A percentile compares a stretch with the other conserved stretches of the same genome.
Evolutionary conservation across 2,113 vertebrate genomes (phyloP).

Genomic region (Brachyistius frenatus): DNA sequence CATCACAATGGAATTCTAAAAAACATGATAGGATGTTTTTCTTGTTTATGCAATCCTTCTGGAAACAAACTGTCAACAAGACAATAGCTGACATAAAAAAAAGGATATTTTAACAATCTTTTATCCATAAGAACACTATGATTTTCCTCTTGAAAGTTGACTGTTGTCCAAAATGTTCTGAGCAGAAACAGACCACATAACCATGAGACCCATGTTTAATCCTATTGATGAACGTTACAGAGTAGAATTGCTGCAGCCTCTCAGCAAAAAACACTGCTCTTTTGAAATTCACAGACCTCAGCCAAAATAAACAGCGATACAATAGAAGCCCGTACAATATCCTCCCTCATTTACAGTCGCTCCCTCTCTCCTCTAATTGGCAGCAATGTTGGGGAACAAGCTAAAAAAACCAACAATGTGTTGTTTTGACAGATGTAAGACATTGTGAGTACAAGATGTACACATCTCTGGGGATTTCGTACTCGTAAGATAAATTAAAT

Average conservation of each 20-base stretch:
- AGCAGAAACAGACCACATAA: constrained; percentile 15
- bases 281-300: constrained; percentile 43
- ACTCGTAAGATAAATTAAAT: constrained; percentile 41
- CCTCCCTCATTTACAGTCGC: constrained; percentile 28
- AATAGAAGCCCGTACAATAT: constrained; percentile 35
- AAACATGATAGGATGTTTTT: background rate
- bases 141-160: background rate
- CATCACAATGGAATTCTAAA: too few relatives aligned
- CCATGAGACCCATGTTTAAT: constrained; percentile 29
- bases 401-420: constrained; percentile 32
- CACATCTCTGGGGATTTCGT: constrained; percentile 30
- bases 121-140: constrained; percentile 29
- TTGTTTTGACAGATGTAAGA: constrained; percentile 56
- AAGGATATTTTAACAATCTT: constrained; percentile 13
- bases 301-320: constrained; percentile 65
- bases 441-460: constrained; percentile 39
- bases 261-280: constrained; percentile 42
- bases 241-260: constrained; percentile 30
- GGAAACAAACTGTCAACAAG: constrained; percentile 5
- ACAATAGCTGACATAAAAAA: background rate
- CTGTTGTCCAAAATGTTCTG: constrained; percentile 3
- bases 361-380: constrained; percentile 42
- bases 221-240: constrained; percentile 42
- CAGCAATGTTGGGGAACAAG: constrained; percentile 17
- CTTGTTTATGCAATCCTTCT: constrained; percentile 2